Evolutionary conservation across 2,113 vertebrate species (phyloP).

Genomic region (Prolemur simus): DNA sequence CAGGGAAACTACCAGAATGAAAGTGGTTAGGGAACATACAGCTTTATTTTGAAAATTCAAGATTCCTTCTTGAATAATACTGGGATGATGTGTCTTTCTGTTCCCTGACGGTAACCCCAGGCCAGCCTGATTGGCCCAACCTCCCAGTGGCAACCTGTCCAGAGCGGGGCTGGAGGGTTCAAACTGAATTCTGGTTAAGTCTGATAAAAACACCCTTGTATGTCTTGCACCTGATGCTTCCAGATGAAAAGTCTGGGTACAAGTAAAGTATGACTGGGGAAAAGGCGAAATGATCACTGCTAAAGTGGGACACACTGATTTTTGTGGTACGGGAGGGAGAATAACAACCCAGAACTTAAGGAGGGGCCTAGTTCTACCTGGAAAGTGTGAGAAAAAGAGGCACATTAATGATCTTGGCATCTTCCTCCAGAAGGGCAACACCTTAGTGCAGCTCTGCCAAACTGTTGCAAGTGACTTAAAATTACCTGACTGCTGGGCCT

Average conservation of each 20-base stretch:
- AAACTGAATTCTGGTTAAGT: neutral
- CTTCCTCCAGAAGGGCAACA: neutral
- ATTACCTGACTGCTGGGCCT: neutral
- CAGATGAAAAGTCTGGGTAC: neutral
- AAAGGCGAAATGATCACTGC: neutral
- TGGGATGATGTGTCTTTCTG: neutral
- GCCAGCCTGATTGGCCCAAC: neutral
- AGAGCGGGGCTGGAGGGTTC: neutral
- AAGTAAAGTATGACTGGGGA: neutral
- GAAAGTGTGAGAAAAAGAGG: neutral
- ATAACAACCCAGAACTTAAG: neutral
- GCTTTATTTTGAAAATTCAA: neutral
- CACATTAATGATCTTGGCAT: neutral
- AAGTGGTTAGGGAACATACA: neutral
- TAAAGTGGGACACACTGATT: neutral
- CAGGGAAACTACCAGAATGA: neutral
- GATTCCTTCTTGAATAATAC: neutral
- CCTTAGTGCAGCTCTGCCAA: neutral
- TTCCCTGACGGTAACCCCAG: neutral
- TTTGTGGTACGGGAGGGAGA: neutral
- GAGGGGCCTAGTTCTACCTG: neutral
- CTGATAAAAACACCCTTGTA: neutral
- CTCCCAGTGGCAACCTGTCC: neutral
- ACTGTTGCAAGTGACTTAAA: neutral
- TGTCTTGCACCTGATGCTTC: neutral